phyloP scores from a whole-genome alignment of 2,797 vertebrate species.

The Catharus ustulatus region DNA sequence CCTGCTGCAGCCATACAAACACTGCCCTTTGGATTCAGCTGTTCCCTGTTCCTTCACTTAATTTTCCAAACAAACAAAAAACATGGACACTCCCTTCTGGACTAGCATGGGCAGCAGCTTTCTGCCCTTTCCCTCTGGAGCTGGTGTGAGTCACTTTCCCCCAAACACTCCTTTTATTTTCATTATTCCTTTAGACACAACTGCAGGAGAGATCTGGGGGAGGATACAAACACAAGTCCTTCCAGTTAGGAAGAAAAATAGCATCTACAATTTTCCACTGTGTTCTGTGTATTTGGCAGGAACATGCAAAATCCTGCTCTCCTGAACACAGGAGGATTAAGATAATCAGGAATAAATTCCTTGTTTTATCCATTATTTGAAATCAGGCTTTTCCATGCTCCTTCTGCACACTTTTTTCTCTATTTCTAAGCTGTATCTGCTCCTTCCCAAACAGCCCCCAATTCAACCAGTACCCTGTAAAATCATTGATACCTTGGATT shows the following conservation, averaged over 20 bases:
- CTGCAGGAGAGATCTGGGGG: background rate
- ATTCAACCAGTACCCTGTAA: background rate
- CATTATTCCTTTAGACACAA: background rate
- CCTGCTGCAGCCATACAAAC: background rate
- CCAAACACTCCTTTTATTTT: background rate
- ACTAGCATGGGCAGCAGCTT: background rate
- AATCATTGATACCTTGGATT: background rate
- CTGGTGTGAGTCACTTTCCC: background rate
- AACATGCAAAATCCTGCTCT: background rate
- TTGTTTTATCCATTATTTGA: background rate
- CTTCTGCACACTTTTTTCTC: background rate
- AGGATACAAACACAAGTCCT: background rate
- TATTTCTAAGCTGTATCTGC: background rate
- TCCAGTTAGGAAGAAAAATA: background rate
- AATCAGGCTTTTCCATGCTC: background rate
- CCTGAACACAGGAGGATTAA: background rate
- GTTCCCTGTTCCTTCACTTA: background rate
- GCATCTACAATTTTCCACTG: background rate
- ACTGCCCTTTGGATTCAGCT: background rate
- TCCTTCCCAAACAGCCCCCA: background rate
- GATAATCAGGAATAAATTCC: background rate
- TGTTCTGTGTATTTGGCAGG: background rate
- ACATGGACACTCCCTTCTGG: accelerated
- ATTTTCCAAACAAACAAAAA: background rate
- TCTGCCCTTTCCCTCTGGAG: background rate